Evolutionary conservation across 2,888 invertebrate species (phyloP).

Genomic region (Helicoverpa assulta): DNA sequence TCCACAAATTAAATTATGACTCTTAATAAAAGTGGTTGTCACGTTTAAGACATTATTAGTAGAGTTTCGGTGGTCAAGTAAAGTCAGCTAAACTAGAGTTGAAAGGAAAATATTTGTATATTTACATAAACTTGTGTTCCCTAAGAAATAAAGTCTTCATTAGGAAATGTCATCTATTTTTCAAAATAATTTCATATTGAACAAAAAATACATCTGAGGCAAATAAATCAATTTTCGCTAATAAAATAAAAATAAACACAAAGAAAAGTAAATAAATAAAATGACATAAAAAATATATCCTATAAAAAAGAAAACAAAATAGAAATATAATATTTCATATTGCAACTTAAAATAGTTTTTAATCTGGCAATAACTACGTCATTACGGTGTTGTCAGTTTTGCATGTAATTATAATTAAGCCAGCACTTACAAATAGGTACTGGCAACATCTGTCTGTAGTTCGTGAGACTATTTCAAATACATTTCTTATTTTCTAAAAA

Average conservation of each 20-base stretch:
- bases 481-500: constrained; percentile 39
- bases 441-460: constrained; percentile 14
- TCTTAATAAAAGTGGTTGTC: not conserved
- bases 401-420: constrained; percentile 15
- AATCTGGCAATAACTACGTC: not conserved
- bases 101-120: not conserved
- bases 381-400: constrained; percentile 42
- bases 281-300: not conserved
- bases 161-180: no score
- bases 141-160: no score
- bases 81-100: not conserved
- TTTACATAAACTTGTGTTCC: not conserved
- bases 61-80: not conserved
- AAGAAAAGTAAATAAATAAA: not conserved
- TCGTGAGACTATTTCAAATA: constrained; percentile 17
- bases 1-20: not conserved
- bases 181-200: not conserved
- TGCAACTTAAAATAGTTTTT: not conserved
- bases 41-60: not conserved
- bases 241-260: not conserved
- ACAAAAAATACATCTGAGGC: not conserved
- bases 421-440: constrained; percentile 1
- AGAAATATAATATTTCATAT: not conserved
- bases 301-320: not conserved
- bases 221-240: no score